Percentiles rank a stretch among this genome's conserved stretches.
Evolutionary conservation across 2,113 vertebrate species (phyloP).

Genomic region (Chionodraco myersi): DNA sequence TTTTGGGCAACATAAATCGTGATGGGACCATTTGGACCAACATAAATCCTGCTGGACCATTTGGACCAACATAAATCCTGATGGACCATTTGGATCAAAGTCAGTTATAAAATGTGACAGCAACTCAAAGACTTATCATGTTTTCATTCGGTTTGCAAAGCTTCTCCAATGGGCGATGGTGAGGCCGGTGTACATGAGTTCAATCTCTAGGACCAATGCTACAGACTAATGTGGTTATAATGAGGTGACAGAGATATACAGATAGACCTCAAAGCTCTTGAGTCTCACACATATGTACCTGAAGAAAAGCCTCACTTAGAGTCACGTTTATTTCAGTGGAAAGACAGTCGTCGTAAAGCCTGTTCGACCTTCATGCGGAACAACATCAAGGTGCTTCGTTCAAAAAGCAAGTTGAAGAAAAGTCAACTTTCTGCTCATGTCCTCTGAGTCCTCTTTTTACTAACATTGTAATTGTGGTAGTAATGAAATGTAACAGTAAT

Average conservation of each 20-base stretch:
- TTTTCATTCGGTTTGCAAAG: not conserved
- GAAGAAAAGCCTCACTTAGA: not conserved
- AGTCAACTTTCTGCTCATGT: constrained; percentile 1
- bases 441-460: not conserved
- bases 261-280: constrained; percentile 17
- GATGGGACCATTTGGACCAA: not conserved
- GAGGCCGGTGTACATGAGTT: not conserved
- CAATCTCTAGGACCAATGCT: not conserved
- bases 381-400: constrained; percentile 16
- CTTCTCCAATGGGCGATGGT: not conserved
- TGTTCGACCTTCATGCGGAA: not conserved
- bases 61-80: not conserved
- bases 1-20: not conserved
- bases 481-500: too few relatives aligned
- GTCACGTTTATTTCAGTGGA: not conserved
- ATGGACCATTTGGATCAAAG: not conserved
- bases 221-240: not conserved
- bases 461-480: too few relatives aligned
- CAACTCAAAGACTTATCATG: not conserved
- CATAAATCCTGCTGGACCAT: not conserved
- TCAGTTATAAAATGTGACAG: not conserved
- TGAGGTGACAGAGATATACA: constrained; percentile 3
- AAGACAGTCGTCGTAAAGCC: not conserved
- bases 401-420: constrained; percentile 21
- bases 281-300: not conserved